Evolutionary conservation across 2,797 vertebrate species (phyloP), one percentile per base, ranked within the genome.

Genomic region (Gallirallus australis): DNA sequence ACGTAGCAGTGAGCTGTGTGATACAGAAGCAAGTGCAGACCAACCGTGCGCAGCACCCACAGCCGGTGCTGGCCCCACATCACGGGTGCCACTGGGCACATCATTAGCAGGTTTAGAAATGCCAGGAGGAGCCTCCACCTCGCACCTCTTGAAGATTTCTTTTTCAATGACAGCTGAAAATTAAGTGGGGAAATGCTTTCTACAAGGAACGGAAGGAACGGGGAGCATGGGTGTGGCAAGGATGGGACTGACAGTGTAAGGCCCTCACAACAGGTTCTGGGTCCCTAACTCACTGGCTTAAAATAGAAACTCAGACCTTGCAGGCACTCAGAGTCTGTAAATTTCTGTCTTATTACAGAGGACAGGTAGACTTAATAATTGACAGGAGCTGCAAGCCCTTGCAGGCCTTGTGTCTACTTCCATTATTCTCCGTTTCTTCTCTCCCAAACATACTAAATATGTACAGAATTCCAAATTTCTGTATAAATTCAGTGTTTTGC

Each of bases 31-130:
- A 39, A 24, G 15, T 1, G 2, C 35, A n/a, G 47, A 24, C 11
- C 0, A 9, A 42, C 0, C 0, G 2, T 0, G 0, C 1, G 33
- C 24, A 30, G 82, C 61, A 30, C 39, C 5, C 15, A 0, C 17
- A 17, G 78, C 35, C 50, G 13, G 73, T 5, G 39, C 77, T 52
- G 80, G 47, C 39, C 45, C 11, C 0, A 0, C n/a, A 50, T 8
- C 23, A 1, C 0, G 0, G 59, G 35, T 48, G 63, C 37, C 1
- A 0, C 64, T 18, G 77, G 69, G 21, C 14, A 56, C 57, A 15
- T 24, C 5, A 0, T 39, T 10, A 78, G 33, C n/a, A 0, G 0
- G 3, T 40, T 59, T 7, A 52, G 17, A 48, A 70, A 75, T 2
- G 11, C 42, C 33, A 15, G 71, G 39, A 78, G n/a, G 5, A 83